Evolutionary conservation across 2,113 vertebrate species (phyloP).

Genomic region (Tychaedon coryphoeus): DNA sequence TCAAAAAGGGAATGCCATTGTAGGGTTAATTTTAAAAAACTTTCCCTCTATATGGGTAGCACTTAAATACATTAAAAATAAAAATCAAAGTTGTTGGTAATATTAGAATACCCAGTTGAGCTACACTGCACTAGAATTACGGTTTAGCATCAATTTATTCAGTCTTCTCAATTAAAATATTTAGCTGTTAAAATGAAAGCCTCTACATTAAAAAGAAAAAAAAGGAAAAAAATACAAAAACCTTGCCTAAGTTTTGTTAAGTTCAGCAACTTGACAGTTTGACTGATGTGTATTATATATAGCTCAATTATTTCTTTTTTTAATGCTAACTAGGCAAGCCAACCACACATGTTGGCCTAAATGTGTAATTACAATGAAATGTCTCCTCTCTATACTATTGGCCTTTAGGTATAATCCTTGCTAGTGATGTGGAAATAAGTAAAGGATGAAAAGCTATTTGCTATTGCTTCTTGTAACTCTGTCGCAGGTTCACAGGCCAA

Average conservation of each 20-base stretch:
- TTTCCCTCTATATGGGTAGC: slow-evolving; percentile 59
- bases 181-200: slow-evolving; percentile 70
- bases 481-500: slow-evolving; percentile 50
- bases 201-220: slow-evolving; percentile 64
- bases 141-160: slow-evolving; percentile 60
- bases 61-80: slow-evolving; percentile 60
- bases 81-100: slow-evolving; percentile 57
- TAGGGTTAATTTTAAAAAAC: slow-evolving; percentile 42
- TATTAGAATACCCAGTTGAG: slow-evolving; percentile 59
- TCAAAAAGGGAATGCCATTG: slow-evolving; percentile 18
- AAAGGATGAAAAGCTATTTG: slow-evolving; percentile 61
- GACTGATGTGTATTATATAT: slow-evolving; percentile 80
- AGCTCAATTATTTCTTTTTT: slow-evolving; percentile 81
- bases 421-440: slow-evolving; percentile 64
- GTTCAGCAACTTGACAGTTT: slow-evolving; percentile 77
- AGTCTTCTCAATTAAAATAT: slow-evolving; percentile 70
- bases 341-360: slow-evolving; percentile 71
- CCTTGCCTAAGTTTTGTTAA: slow-evolving; percentile 74
- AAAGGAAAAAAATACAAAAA: slow-evolving; percentile 35
- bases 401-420: slow-evolving; percentile 73
- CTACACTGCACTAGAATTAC: slow-evolving; percentile 61
- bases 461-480: slow-evolving; percentile 60
- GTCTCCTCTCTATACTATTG: slow-evolving; percentile 67
- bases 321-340: slow-evolving; percentile 81
- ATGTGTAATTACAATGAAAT: slow-evolving; percentile 74